These are phyloP conservation scores for Hirtodrosophila histrioides DNA, from an alignment of 2,888 invertebrate species.

Conservation along the genomic window DNA sequence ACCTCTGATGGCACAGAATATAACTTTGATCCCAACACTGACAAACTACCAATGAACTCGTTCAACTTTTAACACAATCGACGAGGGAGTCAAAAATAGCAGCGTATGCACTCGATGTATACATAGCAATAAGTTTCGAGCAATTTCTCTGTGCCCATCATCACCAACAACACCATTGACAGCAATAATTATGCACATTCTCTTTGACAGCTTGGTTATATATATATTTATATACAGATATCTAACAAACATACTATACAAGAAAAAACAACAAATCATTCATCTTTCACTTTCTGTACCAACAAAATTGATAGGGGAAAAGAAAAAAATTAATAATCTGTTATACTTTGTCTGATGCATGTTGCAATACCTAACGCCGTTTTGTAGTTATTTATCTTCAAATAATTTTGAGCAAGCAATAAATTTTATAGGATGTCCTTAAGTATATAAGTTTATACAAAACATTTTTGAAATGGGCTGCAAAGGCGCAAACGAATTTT, in stretches of 20 bases:
- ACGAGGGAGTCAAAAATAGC: conserved; percentile 20
- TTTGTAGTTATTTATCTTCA: conserved; percentile 46
- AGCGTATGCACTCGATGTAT: conserved; percentile 32
- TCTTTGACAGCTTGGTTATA: conserved; percentile 51
- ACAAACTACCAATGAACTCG: conserved; percentile 82
- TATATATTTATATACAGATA: conserved; percentile 6
- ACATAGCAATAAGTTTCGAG: conserved; percentile 57
- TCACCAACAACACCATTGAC: conserved; percentile 23
- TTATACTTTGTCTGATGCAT: conserved; percentile 33
- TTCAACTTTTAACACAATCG: conserved; percentile 80
- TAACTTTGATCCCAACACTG: conserved; percentile 92
- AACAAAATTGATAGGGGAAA: conserved; percentile 5
- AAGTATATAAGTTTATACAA: conserved; percentile 4
- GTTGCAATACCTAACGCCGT: conserved; percentile 17
- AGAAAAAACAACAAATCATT: conserved; percentile 7
- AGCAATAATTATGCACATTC: conserved; percentile 48
- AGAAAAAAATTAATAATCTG: conserved; percentile 12
- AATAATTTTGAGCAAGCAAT: conserved; percentile 12
- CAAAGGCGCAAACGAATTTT: conserved; percentile 42
- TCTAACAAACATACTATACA: conserved; percentile 30
- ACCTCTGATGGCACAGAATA: conserved; percentile 91
- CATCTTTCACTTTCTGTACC: neutral
- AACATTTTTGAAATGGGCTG: conserved; percentile 27
- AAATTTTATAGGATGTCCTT: conserved; percentile 16
- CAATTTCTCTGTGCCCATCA: conserved; percentile 62